A percentile compares a stretch with the other conserved stretches of the same genome.
These are phyloP conservation scores for Drosophila littoralis DNA, from an alignment of 1,140 invertebrate genomes.

Conservation along the genomic window DNA sequence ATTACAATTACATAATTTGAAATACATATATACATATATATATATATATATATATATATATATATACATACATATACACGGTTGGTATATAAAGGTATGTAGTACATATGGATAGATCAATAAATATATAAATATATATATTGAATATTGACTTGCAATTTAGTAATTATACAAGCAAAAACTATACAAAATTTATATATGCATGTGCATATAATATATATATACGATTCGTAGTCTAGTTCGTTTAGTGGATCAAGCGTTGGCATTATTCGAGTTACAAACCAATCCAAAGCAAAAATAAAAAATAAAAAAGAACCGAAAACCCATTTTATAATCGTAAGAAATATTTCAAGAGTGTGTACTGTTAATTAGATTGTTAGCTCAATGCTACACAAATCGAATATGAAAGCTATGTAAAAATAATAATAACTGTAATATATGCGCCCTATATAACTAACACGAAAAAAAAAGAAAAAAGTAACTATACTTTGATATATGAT, in stretches of 20 bases:
- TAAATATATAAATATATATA: slow-evolving; percentile 26
- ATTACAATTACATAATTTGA: slow-evolving; percentile 57
- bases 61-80: slow-evolving; percentile 33
- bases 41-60: too few species aligned
- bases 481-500: slow-evolving; percentile 79
- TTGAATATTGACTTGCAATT: slow-evolving; percentile 74
- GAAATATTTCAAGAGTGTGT: slow-evolving; percentile 31
- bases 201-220: slow-evolving; percentile 43
- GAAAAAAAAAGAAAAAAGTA: slow-evolving; percentile 40
- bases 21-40: slow-evolving; percentile 45
- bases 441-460: slow-evolving; percentile 38
- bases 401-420: slow-evolving; percentile 58
- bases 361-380: slow-evolving; percentile 61
- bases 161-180: slow-evolving; percentile 61
- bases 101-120: background rate
- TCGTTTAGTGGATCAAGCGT: slow-evolving; percentile 73
- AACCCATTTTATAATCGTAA: slow-evolving; percentile 21
- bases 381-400: slow-evolving; percentile 43
- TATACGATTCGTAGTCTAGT: slow-evolving; percentile 61
- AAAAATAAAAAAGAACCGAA: slow-evolving; percentile 1
- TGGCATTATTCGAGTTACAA: slow-evolving; percentile 74
- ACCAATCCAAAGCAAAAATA: slow-evolving; percentile 5
- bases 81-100: slow-evolving; percentile 1
- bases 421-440: slow-evolving; percentile 67
- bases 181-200: slow-evolving; percentile 46